Percentiles rank a stretch among this genome's conserved stretches.
Conservation (phyloP, 2,888 invertebrate genomes). For the Hoplodrina ambigua region DNA sequence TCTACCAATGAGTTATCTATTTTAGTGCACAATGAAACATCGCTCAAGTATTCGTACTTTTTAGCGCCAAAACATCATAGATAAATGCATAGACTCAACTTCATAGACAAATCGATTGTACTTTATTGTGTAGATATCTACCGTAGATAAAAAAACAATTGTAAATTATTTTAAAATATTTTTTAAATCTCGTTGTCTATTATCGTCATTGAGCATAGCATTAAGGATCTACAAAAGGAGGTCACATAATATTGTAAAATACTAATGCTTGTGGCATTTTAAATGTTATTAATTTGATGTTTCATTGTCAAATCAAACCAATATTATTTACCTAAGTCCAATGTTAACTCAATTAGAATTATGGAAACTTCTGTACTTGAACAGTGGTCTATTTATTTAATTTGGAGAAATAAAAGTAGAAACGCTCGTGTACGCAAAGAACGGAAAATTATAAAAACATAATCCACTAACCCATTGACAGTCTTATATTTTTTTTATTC, state of each 20-base stretch:
- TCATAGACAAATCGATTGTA: too few species aligned
- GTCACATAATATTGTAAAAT: too few species aligned
- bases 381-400: slow-evolving; percentile 3
- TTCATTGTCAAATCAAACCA: slow-evolving; percentile 15
- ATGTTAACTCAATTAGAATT: not conserved
- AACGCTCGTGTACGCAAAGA: not conserved
- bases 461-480: not conserved
- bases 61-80: slow-evolving; percentile 1
- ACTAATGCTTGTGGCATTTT: not conserved
- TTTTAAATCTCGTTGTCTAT: too few species aligned
- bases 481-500: not conserved
- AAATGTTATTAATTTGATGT: slow-evolving; percentile 7
- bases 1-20: slow-evolving; percentile 57
- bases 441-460: not conserved
- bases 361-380: not conserved
- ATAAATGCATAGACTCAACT: too few species aligned
- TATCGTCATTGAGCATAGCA: too few species aligned
- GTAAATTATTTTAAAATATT: too few species aligned
- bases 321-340: not conserved
- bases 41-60: slow-evolving; percentile 37
- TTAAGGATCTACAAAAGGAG: too few species aligned
- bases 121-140: too few species aligned
- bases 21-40: slow-evolving; percentile 52
- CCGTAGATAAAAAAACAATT: too few species aligned
- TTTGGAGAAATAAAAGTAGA: not conserved